Evolutionary conservation across 1,140 invertebrate species (phyloP).

Genomic region (Drosophila persimilis): DNA sequence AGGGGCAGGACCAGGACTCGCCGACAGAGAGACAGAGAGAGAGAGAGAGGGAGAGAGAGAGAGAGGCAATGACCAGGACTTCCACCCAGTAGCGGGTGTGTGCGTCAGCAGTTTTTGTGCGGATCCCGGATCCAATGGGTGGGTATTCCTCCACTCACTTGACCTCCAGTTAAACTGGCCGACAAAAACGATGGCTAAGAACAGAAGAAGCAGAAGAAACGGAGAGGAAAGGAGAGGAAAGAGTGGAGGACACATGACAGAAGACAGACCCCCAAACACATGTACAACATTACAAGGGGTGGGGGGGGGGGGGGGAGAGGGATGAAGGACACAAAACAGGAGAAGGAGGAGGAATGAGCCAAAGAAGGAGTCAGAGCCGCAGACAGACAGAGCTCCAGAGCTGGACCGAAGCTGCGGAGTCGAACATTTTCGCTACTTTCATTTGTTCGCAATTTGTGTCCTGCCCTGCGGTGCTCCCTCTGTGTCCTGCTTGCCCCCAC

Average conservation of each 20-base stretch:
- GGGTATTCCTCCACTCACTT: constrained; percentile 53
- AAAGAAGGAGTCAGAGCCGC: too few species aligned
- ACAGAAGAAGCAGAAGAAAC: constrained; percentile 17
- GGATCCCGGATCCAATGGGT: constrained; percentile 29
- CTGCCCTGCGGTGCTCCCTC: constrained; percentile 66
- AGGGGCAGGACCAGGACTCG: not conserved
- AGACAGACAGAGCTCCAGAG: too few species aligned
- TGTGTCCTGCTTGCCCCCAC: not conserved
- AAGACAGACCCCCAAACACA: too few species aligned
- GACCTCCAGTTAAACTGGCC: constrained; percentile 71
- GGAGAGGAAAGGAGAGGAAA: constrained; percentile 1
- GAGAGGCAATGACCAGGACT: constrained; percentile 19
- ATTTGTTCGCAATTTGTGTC: constrained; percentile 78
- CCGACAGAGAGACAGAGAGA: constrained; percentile 25
- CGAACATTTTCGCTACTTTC: constrained; percentile 76
- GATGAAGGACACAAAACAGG: constrained; percentile 1
- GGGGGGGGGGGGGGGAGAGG: too few species aligned
- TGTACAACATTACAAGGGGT: too few species aligned
- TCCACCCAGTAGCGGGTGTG: not conserved
- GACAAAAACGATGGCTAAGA: constrained; percentile 36
- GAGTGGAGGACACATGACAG: not conserved
- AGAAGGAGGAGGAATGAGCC: not conserved
- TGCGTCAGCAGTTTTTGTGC: constrained; percentile 48
- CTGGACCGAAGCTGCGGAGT: constrained; percentile 11
- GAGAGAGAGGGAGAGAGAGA: constrained; percentile 1